These are phyloP conservation scores for Norana najaformis DNA, from an alignment of 2,888 invertebrate genomes.

Conservation along the genomic window DNA sequence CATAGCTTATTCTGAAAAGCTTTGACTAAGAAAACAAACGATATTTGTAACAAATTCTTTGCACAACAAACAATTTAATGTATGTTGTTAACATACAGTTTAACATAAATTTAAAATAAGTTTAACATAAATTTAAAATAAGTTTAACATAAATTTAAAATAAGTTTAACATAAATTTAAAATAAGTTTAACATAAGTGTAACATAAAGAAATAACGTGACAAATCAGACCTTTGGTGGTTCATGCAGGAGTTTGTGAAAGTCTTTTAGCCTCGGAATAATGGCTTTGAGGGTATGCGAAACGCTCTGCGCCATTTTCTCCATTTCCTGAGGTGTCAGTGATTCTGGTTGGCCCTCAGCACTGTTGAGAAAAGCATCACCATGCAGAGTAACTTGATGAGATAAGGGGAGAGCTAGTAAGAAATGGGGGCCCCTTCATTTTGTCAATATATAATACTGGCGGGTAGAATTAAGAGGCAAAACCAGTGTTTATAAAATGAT, in stretches of 20 bases:
- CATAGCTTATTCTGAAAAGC: neutral
- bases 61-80: neutral
- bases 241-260: constrained; percentile 73
- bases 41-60: neutral
- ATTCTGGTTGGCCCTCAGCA: constrained; percentile 58
- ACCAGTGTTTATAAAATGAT: too few species aligned
- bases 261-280: constrained; percentile 72
- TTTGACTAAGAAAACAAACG: neutral
- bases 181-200: too few species aligned
- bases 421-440: too few species aligned
- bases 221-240: constrained; percentile 72
- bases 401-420: too few species aligned
- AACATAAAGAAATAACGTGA: neutral
- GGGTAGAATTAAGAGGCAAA: too few species aligned
- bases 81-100: neutral
- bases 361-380: constrained; percentile 44
- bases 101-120: too few species aligned
- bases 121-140: too few species aligned
- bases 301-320: constrained; percentile 70
- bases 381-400: too few species aligned
- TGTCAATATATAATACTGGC: too few species aligned
- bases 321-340: constrained; percentile 58
- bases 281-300: constrained; percentile 70
- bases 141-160: too few species aligned
- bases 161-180: too few species aligned